A percentile compares a stretch with the other conserved stretches of the same genome.
phyloP scores from a whole-genome alignment of 1,140 invertebrate genomes.

The Drosophila dunni region DNA sequence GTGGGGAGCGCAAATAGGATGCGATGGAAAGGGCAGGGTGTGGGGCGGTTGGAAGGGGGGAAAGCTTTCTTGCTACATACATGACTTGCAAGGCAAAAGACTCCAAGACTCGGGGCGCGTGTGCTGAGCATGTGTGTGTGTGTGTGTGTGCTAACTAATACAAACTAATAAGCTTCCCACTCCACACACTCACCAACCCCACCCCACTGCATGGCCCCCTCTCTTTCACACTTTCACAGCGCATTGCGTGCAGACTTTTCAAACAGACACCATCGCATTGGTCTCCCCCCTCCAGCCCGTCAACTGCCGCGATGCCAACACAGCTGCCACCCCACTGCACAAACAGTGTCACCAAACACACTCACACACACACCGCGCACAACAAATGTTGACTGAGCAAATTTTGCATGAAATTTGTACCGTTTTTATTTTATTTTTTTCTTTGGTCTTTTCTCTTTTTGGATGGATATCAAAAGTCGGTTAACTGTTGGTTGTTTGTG shows the following conservation, averaged over 20 bases:
- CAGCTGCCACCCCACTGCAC: conserved; percentile 23
- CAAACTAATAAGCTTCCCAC: conserved; percentile 5
- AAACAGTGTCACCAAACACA: conserved; percentile 60
- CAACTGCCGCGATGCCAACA: neutral
- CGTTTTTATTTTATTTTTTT: conserved; percentile 27
- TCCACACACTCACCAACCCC: neutral
- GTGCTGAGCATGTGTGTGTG: conserved; percentile 22
- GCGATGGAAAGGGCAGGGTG: neutral
- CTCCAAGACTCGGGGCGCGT: conserved; percentile 32
- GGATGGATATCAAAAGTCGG: conserved; percentile 2
- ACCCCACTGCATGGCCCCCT: neutral
- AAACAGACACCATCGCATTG: conserved; percentile 46
- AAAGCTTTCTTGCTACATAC: conserved; percentile 20
- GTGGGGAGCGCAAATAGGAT: neutral
- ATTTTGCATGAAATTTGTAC: conserved; percentile 53
- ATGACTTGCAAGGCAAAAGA: conserved; percentile 45
- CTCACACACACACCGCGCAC: conserved; percentile 25
- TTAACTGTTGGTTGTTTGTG: conserved; percentile 26
- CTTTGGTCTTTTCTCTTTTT: conserved; percentile 3
- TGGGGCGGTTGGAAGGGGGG: neutral
- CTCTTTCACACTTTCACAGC: conserved; percentile 16
- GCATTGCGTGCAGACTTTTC: conserved; percentile 70
- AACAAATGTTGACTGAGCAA: conserved; percentile 59
- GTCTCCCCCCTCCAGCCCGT: no score
- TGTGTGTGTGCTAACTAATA: conserved; percentile 9